phyloP scores from a whole-genome alignment of 2,113 vertebrate genomes.

The Alligator sinensis region DNA sequence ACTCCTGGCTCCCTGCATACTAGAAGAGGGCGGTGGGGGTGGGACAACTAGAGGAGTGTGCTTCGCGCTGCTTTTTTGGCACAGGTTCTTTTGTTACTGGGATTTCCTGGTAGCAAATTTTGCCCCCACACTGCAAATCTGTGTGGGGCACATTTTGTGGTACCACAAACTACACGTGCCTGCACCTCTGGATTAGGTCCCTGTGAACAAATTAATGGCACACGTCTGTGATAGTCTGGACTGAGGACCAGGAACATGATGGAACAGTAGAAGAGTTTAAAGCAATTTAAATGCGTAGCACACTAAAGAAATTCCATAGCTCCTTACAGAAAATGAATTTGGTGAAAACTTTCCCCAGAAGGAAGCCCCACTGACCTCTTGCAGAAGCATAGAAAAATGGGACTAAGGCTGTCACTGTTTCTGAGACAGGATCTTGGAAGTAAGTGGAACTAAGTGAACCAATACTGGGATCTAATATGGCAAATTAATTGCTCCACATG shows the following conservation, averaged over 20 bases:
- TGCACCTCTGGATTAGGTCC: too few species aligned
- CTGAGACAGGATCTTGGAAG: background rate
- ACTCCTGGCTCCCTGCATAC: too few species aligned
- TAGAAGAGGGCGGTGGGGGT: too few species aligned
- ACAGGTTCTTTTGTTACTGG: too few species aligned
- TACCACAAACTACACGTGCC: too few species aligned
- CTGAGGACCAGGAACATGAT: background rate
- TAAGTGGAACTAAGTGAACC: background rate
- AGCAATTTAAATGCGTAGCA: background rate
- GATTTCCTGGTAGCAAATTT: too few species aligned
- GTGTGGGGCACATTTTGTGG: too few species aligned
- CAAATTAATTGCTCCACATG: background rate
- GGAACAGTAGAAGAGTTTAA: background rate
- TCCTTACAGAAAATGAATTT: background rate
- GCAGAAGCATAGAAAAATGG: fast-evolving
- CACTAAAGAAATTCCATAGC: background rate
- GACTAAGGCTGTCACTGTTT: background rate
- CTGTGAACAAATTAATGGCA: background rate
- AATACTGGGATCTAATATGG: background rate
- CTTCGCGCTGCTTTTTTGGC: too few species aligned
- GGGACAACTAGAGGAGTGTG: too few species aligned
- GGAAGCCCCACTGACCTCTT: fast-evolving
- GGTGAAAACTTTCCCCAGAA: background rate
- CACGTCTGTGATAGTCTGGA: background rate
- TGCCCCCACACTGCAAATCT: too few species aligned